These are phyloP conservation scores for Panonychus citri DNA, from an alignment of 1,140 invertebrate genomes.

Conservation along the genomic window DNA sequence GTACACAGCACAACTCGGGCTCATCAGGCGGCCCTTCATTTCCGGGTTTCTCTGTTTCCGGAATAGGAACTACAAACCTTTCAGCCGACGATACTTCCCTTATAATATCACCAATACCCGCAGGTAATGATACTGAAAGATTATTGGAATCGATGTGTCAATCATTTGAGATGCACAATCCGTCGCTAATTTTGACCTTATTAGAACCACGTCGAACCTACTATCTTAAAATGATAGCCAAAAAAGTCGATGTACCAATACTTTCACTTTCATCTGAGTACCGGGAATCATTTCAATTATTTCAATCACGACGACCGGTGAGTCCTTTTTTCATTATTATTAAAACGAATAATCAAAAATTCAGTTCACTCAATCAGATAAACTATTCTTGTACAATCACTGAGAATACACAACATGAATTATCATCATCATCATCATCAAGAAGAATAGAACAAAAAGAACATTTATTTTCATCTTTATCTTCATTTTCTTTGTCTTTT, in stretches of 20 bases:
- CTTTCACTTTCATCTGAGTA: conserved; percentile 4
- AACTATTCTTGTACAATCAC: no score
- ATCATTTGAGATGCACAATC: conserved; percentile 4
- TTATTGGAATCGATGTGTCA: conserved; percentile 7
- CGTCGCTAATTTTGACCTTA: conserved; percentile 3
- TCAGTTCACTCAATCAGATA: no score
- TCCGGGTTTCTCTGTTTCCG: no score
- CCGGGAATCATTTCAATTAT: neutral
- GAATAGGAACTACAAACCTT: neutral
- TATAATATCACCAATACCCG: neutral
- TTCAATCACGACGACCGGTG: no score
- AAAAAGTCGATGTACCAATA: conserved; percentile 2
- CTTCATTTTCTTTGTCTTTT: no score
- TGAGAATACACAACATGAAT: no score
- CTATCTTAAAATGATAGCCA: conserved; percentile 4
- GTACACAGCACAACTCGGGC: neutral
- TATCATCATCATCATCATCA: no score
- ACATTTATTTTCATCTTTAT: no score
- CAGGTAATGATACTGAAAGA: conserved; percentile 5
- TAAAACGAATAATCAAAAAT: no score
- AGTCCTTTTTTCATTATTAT: no score
- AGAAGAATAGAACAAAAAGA: no score
- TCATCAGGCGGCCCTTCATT: neutral
- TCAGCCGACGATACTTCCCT: neutral
- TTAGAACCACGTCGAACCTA: neutral